These are phyloP conservation scores for Centroberyx gerrardi DNA, from an alignment of 2,797 vertebrate species.

Conservation along the genomic window DNA sequence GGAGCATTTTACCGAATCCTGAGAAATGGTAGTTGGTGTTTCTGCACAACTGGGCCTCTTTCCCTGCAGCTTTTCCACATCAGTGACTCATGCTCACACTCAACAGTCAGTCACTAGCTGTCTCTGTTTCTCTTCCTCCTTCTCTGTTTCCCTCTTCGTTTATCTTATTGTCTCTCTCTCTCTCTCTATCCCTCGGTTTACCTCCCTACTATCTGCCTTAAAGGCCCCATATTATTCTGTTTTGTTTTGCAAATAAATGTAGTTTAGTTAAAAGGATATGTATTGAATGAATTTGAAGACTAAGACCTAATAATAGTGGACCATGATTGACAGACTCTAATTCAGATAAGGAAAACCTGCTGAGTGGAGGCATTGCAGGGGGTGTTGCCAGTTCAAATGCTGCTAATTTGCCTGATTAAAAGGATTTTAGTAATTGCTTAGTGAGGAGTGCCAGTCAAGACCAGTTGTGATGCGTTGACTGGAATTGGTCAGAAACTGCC, in stretches of 20 bases:
- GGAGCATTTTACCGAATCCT: constrained; percentile 8
- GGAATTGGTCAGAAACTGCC: too few species aligned
- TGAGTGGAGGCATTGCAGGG: too few species aligned
- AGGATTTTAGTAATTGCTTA: too few species aligned
- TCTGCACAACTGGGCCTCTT: constrained; percentile 39
- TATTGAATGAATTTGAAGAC: too few species aligned
- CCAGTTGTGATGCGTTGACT: too few species aligned
- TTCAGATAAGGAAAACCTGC: neutral
- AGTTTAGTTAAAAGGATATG: too few species aligned
- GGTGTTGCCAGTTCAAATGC: neutral
- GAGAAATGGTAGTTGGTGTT: constrained; percentile 21
- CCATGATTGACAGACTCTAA: neutral
- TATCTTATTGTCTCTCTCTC: constrained; percentile 9
- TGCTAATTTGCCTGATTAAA: neutral
- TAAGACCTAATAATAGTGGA: neutral
- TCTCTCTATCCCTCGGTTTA: neutral
- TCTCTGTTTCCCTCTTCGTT: constrained; percentile 16
- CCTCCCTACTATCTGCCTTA: neutral
- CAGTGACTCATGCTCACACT: constrained; percentile 56
- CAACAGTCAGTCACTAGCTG: constrained; percentile 1
- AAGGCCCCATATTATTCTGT: too few species aligned
- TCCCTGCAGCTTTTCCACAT: constrained; percentile 56
- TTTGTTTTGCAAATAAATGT: too few species aligned
- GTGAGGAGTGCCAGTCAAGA: too few species aligned
- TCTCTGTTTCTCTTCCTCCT: constrained; percentile 9